Evolutionary conservation across 2,888 invertebrate species (phyloP), one percentile per base, ranked within the genome.

Genomic region (Drosophila monieri): DNA sequence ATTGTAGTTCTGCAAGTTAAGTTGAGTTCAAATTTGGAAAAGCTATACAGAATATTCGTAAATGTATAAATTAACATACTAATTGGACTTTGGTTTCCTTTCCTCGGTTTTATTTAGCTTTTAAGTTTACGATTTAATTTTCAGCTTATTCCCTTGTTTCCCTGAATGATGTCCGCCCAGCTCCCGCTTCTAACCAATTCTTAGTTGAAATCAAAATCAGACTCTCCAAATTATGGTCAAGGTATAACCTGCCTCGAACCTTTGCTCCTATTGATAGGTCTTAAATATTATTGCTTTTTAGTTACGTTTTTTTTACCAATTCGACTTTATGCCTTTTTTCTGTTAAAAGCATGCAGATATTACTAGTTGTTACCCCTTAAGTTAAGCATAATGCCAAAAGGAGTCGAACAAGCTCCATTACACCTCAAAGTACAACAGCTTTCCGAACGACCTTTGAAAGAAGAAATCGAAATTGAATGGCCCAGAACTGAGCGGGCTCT

Each of bases 1-100:
- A 62, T 83, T 85, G 81, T 83, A 81, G 85, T 76, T 85, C 66
- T 81, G 85, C 81, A 81, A 85, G 77, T 79, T 49, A 66, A 71
- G 49, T 65, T 68, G 54, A 73, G 37, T 75, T 70, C 43, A 30
- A 74, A 68, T 73, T 73, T 70, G 64, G 59, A 18, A 49, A 74
- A 32, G 15, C 39, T 41, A 18, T 41, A 41, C 18, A 41, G 8
- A 41, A 41, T 37, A 18, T 41, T 15, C 15, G 18, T 41, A 41
- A 74, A 47, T 71, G 67, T 80, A 80, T 62, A 77, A 76, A 80
- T 71, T 71, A 56, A 69, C 69, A 69, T 69, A 69, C 69, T 69
- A 69, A 69, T 69, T 69, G 69, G 70, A 61, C 55, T 69, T 51
- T 35, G 55, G 51, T 62, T 70, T 52, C 30, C 49, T 70, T 61